Percentiles rank a stretch among this genome's conserved stretches.
Evolutionary conservation across 2,113 vertebrate genomes (phyloP).

Genomic region (Illadopsis cleaveri): DNA sequence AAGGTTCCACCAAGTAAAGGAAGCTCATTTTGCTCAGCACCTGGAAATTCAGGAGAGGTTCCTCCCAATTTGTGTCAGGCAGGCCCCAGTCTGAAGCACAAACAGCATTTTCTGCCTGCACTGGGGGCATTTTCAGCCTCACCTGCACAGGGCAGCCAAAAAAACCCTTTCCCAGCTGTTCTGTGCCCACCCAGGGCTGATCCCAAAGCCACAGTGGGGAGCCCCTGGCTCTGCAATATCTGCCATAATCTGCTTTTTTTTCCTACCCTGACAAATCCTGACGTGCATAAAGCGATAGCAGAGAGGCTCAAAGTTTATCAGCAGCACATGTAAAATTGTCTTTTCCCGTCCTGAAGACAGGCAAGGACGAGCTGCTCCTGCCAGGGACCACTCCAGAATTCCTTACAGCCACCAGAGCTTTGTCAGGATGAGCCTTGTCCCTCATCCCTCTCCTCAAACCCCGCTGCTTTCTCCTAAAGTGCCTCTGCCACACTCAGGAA

Average conservation of each 20-base stretch:
- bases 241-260: neutral
- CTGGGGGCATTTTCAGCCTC: neutral
- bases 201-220: rapidly evolving
- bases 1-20: neutral
- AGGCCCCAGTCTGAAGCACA: neutral
- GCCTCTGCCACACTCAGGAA: rapidly evolving
- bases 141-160: neutral
- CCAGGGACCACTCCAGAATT: neutral
- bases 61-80: neutral
- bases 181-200: neutral
- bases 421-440: neutral
- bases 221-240: neutral
- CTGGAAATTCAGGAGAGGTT: neutral
- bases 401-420: neutral
- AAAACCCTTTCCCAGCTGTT: neutral
- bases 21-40: neutral
- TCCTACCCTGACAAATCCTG: neutral
- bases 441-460: neutral
- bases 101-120: neutral
- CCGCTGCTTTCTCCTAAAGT: rapidly evolving
- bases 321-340: neutral
- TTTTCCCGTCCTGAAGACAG: neutral
- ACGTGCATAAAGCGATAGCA: rapidly evolving
- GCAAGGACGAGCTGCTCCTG: neutral
- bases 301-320: neutral